A percentile compares a stretch with the other conserved stretches of the same genome.
Conservation (phyloP, 2,888 invertebrate species). For the Erebia aethiops region DNA sequence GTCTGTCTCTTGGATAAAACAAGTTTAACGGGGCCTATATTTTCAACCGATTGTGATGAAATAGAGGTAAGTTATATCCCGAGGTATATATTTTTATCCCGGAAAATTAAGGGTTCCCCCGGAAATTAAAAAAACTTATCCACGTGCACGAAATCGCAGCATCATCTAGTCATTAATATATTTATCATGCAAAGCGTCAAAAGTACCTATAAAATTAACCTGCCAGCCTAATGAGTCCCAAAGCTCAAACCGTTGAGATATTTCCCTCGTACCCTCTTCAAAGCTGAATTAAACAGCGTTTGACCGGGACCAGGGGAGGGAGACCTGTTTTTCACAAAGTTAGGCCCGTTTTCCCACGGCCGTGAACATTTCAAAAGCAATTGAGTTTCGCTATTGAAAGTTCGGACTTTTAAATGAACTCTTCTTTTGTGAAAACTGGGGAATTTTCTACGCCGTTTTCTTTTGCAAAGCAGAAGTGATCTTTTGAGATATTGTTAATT, state of each 20-base stretch:
- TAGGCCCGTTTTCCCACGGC: conserved; percentile 24
- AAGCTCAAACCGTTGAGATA: conserved; percentile 25
- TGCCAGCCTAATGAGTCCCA: conserved; percentile 29
- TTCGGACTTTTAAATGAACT: background rate
- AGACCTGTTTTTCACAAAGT: conserved; percentile 26
- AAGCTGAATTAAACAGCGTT: conserved; percentile 31
- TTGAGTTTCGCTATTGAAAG: conserved; percentile 29
- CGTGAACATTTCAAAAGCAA: conserved; percentile 33
- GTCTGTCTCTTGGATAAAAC: no score
- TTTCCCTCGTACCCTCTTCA: conserved; percentile 29
- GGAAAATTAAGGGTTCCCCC: no score
- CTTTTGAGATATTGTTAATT: no score
- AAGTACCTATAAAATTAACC: conserved; percentile 14
- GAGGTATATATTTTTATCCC: no score
- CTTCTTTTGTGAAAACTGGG: background rate
- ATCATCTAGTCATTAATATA: background rate
- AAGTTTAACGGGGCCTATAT: background rate
- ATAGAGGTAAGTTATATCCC: background rate
- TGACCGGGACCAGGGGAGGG: conserved; percentile 6
- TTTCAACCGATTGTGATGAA: background rate
- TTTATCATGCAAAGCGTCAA: background rate
- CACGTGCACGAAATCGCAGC: no score
- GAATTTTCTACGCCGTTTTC: no score
- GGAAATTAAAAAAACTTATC: no score
- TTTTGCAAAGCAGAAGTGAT: no score